Conservation (phyloP, 1,140 invertebrate genomes). For the Bombus difficillimus region DNA sequence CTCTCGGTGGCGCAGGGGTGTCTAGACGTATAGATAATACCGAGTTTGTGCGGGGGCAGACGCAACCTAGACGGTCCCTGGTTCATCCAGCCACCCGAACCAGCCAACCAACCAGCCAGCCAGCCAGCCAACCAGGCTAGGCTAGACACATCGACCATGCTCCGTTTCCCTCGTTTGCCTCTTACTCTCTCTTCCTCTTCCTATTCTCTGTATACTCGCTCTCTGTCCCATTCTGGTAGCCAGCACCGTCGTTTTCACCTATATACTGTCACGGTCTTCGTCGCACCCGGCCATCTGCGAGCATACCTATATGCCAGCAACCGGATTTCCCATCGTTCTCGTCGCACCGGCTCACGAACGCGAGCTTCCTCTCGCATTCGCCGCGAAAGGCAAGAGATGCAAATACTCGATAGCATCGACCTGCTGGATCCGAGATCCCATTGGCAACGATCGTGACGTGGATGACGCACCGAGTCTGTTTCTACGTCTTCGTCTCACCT, state of each 20-base stretch:
- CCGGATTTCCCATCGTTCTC: slow-evolving; percentile 69
- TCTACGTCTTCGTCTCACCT: neutral
- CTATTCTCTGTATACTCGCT: neutral
- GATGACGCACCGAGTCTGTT: slow-evolving; percentile 59
- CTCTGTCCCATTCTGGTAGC: neutral
- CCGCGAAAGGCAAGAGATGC: slow-evolving; percentile 58
- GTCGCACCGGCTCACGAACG: slow-evolving; percentile 52
- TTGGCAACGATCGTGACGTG: slow-evolving; percentile 66
- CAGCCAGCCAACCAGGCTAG: slow-evolving; percentile 70
- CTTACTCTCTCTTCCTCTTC: slow-evolving; percentile 41
- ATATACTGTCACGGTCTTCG: slow-evolving; percentile 39
- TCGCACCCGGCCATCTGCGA: slow-evolving; percentile 46
- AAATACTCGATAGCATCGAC: slow-evolving; percentile 68
- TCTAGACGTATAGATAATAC: slow-evolving; percentile 74
- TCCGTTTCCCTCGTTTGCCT: slow-evolving; percentile 61
- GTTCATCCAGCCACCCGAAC: slow-evolving; percentile 70
- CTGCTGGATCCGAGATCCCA: slow-evolving; percentile 63
- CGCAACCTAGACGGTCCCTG: slow-evolving; percentile 71
- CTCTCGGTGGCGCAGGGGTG: slow-evolving; percentile 71
- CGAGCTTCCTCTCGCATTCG: slow-evolving; percentile 56
- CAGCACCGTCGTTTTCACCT: slow-evolving; percentile 24
- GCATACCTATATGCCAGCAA: slow-evolving; percentile 58
- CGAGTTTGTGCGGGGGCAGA: slow-evolving; percentile 70
- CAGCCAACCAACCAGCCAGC: slow-evolving; percentile 66
- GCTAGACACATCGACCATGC: slow-evolving; percentile 74